Percentiles rank a stretch among this genome's conserved stretches.
Evolutionary conservation across 2,113 vertebrate species (phyloP).

Genomic region (Regulus satrapa): DNA sequence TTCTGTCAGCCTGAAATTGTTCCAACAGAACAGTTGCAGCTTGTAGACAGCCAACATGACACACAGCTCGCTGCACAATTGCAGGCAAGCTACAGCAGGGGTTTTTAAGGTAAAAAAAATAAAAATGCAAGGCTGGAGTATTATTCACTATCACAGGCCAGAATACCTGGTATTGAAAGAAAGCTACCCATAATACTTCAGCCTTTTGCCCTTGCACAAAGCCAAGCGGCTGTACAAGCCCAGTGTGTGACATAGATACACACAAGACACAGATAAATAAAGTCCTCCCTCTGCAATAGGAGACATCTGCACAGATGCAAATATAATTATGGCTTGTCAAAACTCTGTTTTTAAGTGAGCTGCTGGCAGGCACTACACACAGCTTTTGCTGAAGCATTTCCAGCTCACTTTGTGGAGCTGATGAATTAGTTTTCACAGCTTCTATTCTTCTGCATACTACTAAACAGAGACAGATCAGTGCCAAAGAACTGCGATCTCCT

Average conservation of each 20-base stretch:
- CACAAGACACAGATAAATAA: not conserved
- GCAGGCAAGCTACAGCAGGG: not conserved
- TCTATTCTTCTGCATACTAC: not conserved
- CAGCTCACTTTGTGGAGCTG: not conserved
- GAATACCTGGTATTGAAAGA: not conserved
- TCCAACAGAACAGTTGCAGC: not conserved
- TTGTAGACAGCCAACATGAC: not conserved
- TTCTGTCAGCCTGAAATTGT: not conserved
- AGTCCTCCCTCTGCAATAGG: not conserved
- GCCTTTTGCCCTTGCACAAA: not conserved
- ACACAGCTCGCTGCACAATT: not conserved
- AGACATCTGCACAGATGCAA: constrained; percentile 5
- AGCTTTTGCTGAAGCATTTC: not conserved
- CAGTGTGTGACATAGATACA: not conserved
- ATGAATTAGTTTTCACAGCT: constrained; percentile 17
- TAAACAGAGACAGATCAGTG: not conserved
- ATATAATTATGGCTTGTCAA: constrained; percentile 14
- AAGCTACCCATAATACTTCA: not conserved
- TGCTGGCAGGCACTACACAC: not conserved
- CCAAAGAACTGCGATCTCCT: not conserved
- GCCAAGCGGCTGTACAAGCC: not conserved
- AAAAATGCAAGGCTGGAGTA: not conserved
- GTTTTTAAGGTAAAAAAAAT: not conserved
- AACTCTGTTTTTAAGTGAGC: constrained; percentile 9
- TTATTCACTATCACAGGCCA: not conserved